Evolutionary conservation across 2,113 vertebrate species (phyloP).

Genomic region (Nothoprocta pentlandii): DNA sequence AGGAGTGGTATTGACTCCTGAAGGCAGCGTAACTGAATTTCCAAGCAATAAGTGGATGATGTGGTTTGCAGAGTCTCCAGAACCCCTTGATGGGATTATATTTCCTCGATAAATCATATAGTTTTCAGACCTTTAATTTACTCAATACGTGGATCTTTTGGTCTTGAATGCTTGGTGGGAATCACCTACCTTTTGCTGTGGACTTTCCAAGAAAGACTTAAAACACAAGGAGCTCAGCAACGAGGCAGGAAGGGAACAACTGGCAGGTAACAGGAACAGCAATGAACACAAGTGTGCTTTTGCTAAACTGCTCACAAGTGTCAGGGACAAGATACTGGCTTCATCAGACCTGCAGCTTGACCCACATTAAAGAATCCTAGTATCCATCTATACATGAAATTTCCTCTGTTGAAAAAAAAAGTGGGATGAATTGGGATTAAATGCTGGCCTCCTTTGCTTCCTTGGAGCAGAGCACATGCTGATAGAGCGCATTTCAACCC

Average conservation of each 20-base stretch:
- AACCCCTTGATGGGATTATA: slow-evolving; percentile 52
- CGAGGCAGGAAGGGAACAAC: neutral
- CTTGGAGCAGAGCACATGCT: neutral
- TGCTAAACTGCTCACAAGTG: neutral
- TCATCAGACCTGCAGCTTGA: neutral
- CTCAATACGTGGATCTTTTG: neutral
- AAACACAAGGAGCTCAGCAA: neutral
- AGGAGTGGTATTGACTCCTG: slow-evolving; percentile 26
- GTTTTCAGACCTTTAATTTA: slow-evolving; percentile 40
- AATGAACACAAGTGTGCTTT: too few relatives aligned
- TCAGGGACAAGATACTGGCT: neutral
- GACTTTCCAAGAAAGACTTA: neutral
- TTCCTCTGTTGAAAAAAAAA: neutral
- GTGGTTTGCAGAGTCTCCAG: slow-evolving; percentile 57
- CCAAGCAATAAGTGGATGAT: slow-evolving; percentile 49
- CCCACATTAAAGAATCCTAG: neutral
- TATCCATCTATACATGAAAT: neutral
- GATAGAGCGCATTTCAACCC: neutral
- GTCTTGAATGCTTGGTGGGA: neutral
- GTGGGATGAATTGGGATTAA: neutral
- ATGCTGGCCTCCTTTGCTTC: neutral
- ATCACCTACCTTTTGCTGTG: slow-evolving; percentile 18
- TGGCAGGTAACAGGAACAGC: rapidly evolving
- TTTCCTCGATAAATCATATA: slow-evolving; percentile 36
- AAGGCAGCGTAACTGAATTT: slow-evolving; percentile 54